Conservation (phyloP, 2,888 invertebrate genomes). For the Tanypteryx hageni region DNA sequence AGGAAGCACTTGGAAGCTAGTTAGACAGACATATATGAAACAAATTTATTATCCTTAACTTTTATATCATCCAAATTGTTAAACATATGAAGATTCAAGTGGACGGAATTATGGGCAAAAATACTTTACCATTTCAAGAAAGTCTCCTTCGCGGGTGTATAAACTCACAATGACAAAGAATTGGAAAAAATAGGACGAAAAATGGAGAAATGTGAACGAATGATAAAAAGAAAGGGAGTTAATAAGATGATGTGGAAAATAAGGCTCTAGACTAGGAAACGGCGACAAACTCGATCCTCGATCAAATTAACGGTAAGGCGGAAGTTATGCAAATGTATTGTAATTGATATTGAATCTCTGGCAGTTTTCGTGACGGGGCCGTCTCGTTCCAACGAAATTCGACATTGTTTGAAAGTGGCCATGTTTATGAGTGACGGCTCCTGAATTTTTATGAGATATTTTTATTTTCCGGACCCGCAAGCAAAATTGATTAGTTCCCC, state of each 20-base stretch:
- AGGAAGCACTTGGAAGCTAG: no score
- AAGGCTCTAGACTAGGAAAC: not conserved
- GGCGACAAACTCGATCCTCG: not conserved
- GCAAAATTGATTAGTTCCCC: slow-evolving; percentile 5
- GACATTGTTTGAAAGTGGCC: slow-evolving; percentile 27
- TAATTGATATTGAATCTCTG: slow-evolving; percentile 17
- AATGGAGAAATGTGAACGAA: not conserved
- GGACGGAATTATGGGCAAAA: no score
- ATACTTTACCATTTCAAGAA: no score
- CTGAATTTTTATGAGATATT: slow-evolving; percentile 35
- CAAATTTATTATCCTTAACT: no score
- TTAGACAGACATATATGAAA: no score
- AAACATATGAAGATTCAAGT: no score
- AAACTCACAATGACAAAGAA: no score
- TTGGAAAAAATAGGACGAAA: not conserved
- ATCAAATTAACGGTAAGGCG: not conserved
- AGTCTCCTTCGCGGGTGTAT: no score
- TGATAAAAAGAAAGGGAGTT: not conserved
- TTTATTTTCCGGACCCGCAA: slow-evolving; percentile 11
- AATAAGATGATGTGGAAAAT: not conserved
- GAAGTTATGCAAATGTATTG: slow-evolving; percentile 20
- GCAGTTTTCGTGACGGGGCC: not conserved
- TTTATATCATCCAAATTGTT: no score
- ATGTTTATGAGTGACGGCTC: not conserved
- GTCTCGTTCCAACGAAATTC: not conserved